These are phyloP conservation scores for Okamejei kenojei DNA, from an alignment of 2,797 vertebrate species.

Conservation along the genomic window DNA sequence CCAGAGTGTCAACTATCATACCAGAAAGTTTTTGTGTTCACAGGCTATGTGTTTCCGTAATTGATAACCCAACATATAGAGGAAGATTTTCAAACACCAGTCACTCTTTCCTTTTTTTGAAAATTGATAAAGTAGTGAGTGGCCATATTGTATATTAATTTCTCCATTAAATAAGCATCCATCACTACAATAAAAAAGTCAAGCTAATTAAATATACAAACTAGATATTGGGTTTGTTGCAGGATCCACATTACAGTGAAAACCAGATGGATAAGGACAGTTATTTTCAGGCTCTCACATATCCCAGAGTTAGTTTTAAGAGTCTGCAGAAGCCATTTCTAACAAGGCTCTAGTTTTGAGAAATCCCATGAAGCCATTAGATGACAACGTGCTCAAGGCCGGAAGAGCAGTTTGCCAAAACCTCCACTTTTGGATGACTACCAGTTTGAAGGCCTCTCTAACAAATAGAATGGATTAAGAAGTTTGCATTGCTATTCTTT, in stretches of 20 bases:
- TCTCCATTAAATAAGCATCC: not conserved
- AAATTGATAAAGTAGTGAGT: not conserved
- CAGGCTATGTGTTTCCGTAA: not conserved
- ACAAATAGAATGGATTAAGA: not conserved
- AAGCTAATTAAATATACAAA: conserved; percentile 3
- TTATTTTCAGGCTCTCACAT: not conserved
- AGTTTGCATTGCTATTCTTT: not conserved
- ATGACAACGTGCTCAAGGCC: not conserved
- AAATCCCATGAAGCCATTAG: not conserved
- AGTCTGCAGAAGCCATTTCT: not conserved
- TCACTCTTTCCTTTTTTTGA: not conserved
- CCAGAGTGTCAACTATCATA: not conserved
- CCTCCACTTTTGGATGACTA: not conserved
- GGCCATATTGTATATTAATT: not conserved
- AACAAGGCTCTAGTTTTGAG: not conserved
- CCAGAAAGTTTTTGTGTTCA: not conserved
- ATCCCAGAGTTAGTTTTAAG: not conserved
- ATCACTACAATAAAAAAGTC: not conserved
- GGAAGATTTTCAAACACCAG: not conserved
- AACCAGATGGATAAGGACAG: not conserved
- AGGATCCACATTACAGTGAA: not conserved
- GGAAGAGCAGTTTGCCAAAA: not conserved
- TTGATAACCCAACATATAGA: not conserved
- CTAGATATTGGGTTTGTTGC: not conserved
- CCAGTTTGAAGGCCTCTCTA: not conserved